phyloP scores from a whole-genome alignment of 2,113 vertebrate genomes.

The Callipepla squamata region DNA sequence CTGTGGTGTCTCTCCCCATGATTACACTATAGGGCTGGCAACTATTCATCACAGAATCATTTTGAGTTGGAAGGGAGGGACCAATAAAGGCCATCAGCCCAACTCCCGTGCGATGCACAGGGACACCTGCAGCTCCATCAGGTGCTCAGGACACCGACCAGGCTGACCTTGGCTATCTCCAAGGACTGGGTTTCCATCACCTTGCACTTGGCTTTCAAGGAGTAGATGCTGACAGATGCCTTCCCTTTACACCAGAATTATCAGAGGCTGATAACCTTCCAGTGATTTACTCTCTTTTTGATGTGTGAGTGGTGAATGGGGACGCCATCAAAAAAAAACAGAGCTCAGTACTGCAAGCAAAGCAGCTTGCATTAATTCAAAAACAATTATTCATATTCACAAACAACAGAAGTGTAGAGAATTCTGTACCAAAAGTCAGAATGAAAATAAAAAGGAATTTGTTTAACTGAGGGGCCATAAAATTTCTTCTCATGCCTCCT shows the following conservation, averaged over 20 bases:
- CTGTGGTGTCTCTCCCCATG: not conserved
- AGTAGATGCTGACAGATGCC: not conserved
- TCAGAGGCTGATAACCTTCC: not conserved
- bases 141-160: no score
- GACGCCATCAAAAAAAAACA: not conserved
- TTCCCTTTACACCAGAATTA: not conserved
- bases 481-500: conserved; percentile 35
- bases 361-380: conserved; percentile 9
- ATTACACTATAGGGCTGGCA: conserved; percentile 17
- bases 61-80: no score
- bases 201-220: not conserved
- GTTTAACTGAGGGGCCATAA: conserved; percentile 46
- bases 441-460: conserved; percentile 35
- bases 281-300: not conserved
- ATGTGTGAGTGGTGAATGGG: not conserved
- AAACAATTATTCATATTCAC: not conserved
- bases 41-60: not conserved
- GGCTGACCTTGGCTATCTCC: no score
- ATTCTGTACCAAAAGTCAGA: not conserved
- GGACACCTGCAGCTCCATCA: no score
- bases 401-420: not conserved
- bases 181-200: not conserved
- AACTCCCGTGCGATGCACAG: no score
- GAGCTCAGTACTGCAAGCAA: not conserved
- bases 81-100: no score